Conservation (phyloP, 2,113 vertebrate genomes). For the Elachura formosa region DNA sequence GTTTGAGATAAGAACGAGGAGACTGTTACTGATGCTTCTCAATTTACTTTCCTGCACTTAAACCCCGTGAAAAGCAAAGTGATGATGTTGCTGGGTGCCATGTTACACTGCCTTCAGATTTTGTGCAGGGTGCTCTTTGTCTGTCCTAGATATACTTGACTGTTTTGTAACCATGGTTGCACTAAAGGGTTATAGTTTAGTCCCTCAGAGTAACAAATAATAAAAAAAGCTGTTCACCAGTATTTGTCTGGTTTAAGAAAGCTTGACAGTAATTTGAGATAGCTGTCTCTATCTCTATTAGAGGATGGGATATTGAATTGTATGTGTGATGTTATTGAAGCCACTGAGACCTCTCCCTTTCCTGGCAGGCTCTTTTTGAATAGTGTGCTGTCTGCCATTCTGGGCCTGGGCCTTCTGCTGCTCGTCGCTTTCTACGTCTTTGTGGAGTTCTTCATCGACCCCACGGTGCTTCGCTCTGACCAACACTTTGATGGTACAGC, state of each 20-base stretch:
- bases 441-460: constrained; percentile 87
- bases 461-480: constrained; percentile 80
- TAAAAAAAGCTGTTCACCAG: neutral
- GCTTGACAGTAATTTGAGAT: neutral
- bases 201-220: neutral
- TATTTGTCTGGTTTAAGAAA: neutral
- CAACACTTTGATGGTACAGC: constrained; percentile 83
- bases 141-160: neutral
- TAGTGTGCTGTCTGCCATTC: constrained; percentile 86
- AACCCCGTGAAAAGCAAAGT: neutral
- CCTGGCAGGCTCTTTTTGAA: constrained; percentile 82
- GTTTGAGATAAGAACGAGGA: neutral
- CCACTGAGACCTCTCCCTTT: neutral
- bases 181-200: neutral
- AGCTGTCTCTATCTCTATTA: neutral
- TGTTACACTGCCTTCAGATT: neutral
- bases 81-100: neutral
- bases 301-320: neutral
- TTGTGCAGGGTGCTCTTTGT: neutral
- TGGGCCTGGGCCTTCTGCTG: constrained; percentile 83
- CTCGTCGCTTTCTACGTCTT: constrained; percentile 85
- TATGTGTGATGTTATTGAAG: neutral
- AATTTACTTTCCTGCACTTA: neutral
- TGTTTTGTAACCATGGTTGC: neutral
- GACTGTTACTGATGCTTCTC: neutral